Evolutionary conservation across 2,888 invertebrate species (phyloP), one percentile per base, ranked within the genome.

Genomic region (Serripes groenlandicus): DNA sequence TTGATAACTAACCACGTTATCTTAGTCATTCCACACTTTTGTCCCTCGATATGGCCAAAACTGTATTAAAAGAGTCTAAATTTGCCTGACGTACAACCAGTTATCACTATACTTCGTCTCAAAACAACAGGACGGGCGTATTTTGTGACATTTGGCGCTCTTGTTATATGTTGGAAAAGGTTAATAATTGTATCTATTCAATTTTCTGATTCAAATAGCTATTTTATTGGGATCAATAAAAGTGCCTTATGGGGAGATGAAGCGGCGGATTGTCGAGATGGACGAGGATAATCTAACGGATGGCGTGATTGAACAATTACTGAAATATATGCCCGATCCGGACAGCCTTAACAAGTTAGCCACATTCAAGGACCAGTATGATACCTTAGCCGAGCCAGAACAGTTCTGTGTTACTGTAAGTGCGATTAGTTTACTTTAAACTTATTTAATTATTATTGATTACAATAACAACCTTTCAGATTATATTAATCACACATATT

Each of bases 341-440:
- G 99, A 99, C 92, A 97, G 98, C 91, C 95, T 99, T 28, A 97
- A 97, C 88, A 97, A 97, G 90, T 95, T 99, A 11, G 96, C 97
- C 35, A 97, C 97, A 83, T 96, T 97, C 85, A 97, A 97, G 92
- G 96, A 97, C 81, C 96, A 96, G 26, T 97, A 97, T 92, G 96
- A 97, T 71, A 97, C 98, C 18, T 95, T 95, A 86, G 94, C 95
- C 0, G 98, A 98, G 89, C 98, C 99, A 0, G 99, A 99, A 94
- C 98, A 98, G 94, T 99, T 99, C 95, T 97, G 97, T 70, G 97
- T 98, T 0, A 97, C 97, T 35, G 96, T 96, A 93, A 94, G 79
- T 74, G 1, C 3, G 18, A 42, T 11, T 42, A 18, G 9, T 11
- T 42, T 42, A 42, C 11, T 11, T 42, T 42, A 42, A n/a, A n/a